Percentiles rank a stretch among this genome's conserved stretches.
These are phyloP conservation scores for Falcunculus frontatus DNA, from an alignment of 2,113 vertebrate genomes.

Conservation along the genomic window DNA sequence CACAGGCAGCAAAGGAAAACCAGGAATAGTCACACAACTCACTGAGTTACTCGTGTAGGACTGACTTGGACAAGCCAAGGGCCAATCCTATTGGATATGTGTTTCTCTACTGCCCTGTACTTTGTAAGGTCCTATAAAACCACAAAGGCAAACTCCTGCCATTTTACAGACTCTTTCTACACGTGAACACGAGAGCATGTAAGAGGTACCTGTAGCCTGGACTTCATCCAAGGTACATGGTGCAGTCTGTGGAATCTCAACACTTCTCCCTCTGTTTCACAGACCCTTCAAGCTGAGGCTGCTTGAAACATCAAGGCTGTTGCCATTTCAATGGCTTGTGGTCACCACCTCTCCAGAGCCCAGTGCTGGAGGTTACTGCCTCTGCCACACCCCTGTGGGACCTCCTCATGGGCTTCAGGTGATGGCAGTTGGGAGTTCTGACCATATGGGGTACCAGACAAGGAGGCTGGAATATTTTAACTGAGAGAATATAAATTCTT, in stretches of 20 bases:
- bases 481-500: background rate
- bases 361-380: background rate
- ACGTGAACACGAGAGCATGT: rapidly evolving
- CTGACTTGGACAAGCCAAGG: background rate
- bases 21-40: background rate
- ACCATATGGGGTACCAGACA: rapidly evolving
- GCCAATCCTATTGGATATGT: background rate
- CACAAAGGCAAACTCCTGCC: background rate
- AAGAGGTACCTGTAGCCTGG: background rate
- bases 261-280: background rate
- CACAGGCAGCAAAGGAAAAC: background rate
- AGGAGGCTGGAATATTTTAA: background rate
- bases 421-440: background rate
- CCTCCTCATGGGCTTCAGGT: background rate
- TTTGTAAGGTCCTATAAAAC: background rate
- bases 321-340: background rate
- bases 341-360: background rate
- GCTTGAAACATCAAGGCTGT: background rate
- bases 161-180: background rate
- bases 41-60: background rate
- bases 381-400: background rate
- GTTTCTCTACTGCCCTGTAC: background rate
- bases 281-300: background rate
- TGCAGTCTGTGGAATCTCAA: background rate
- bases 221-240: background rate